Evolutionary conservation across 1,140 invertebrate genomes (phyloP).

Genomic region (Parasteatoda tepidariorum): DNA sequence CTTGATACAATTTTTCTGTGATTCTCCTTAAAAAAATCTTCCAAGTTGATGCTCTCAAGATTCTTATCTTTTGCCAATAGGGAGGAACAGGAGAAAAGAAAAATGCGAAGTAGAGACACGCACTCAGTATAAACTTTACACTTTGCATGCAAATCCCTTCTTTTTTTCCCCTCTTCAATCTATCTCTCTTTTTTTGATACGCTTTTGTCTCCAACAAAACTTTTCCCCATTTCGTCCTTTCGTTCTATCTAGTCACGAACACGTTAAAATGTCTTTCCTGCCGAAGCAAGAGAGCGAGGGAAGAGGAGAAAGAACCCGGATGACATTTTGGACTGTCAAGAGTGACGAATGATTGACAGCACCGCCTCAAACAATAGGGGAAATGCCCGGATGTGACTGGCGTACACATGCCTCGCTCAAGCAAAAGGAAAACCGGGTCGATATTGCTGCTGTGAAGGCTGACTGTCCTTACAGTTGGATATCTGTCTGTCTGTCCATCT

Average conservation of each 20-base stretch:
- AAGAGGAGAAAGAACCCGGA: slow-evolving; percentile 34
- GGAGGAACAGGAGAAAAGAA: too few species aligned
- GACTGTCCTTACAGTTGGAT: neutral
- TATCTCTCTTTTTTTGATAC: neutral
- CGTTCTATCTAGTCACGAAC: slow-evolving; percentile 51
- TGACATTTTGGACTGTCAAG: slow-evolving; percentile 57
- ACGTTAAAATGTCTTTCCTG: slow-evolving; percentile 41
- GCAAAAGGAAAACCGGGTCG: slow-evolving; percentile 32
- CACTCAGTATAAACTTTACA: slow-evolving; percentile 57
- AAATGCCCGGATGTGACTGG: slow-evolving; percentile 58
- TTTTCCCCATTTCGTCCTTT: neutral
- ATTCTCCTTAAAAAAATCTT: neutral
- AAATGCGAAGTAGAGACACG: slow-evolving; percentile 17
- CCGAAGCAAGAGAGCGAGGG: slow-evolving; percentile 10
- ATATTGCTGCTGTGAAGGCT: slow-evolving; percentile 24
- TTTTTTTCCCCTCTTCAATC: neutral
- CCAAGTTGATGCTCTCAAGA: neutral
- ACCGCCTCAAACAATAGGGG: slow-evolving; percentile 58
- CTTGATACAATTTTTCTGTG: neutral
- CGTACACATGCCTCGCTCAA: slow-evolving; percentile 50
- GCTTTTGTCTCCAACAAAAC: slow-evolving; percentile 20
- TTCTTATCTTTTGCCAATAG: too few species aligned
- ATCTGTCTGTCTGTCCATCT: slow-evolving; percentile 30
- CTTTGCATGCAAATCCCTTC: slow-evolving; percentile 54
- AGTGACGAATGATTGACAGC: slow-evolving; percentile 58